Evolutionary conservation across 2,888 invertebrate genomes (phyloP), one percentile per base, ranked within the genome.

Genomic region (Aplocera efformata): DNA sequence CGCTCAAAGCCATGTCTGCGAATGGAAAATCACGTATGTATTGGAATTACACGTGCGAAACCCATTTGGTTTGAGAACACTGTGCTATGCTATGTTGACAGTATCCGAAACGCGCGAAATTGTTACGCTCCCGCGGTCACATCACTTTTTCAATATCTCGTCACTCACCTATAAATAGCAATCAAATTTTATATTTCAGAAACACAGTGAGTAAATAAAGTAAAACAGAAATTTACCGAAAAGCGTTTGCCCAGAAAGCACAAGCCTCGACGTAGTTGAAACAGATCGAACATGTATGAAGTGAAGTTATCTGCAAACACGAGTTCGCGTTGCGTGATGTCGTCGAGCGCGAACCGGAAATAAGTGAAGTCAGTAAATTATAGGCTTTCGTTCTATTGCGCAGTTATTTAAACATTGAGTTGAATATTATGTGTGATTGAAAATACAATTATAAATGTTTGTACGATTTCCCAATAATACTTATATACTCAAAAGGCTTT

Each of bases 1-100:
- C 85, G 69, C 90, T 88, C 69, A 92, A 76, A 75, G 90, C 91
- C 91, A 91, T 91, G 72, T 79, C 88, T 88, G 86, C 32, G 75
- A 85, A 69, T 42, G 59, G 56, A 79, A 79, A 79, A 72, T 68
- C 56, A 67, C 62, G 56, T 63, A 65, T 70, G 51, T 73, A 74
- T 70, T 72, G 58, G 56, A 72, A 71, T 79, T 82, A 85, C 88
- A 85, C 85, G 86, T 84, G 86, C 81, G 72, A 66, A 74, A 67
- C 70, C 59, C 61, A 64, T 68, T 76, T 71, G 78, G 69, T 70
- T 64, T 74, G 72, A 60, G 72, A 75, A 75, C 64, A 73, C 66
- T 68, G 36, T 62, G 62, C 62, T 71, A n/a, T n/a, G 71, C 67
- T 77, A 73, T 82, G 83, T 85, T 86, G 86, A 86, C 86, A 85